Evolutionary conservation across 2,113 vertebrate genomes (phyloP), one percentile per base, ranked within the genome.

Genomic region (Eurypyga helias): DNA sequence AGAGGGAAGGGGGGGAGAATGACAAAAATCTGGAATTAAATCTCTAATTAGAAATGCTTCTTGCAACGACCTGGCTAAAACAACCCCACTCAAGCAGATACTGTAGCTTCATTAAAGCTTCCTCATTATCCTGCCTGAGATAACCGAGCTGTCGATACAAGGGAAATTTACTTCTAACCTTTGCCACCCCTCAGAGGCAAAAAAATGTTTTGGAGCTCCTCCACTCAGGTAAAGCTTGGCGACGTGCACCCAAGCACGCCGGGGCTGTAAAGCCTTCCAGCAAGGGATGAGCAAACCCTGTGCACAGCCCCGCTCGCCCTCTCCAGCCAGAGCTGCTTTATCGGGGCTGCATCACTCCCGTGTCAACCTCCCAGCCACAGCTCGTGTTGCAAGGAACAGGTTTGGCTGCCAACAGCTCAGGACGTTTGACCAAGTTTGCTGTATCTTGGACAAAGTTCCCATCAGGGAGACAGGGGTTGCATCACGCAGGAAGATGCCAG

Each of bases 71-170:
- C 60, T 29, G 62, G 75, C 86, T 69, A 14, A 54, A 36, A 73
- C 38, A 58, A 38, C 54, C 55, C 20, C 23, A 65, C 70, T 34
- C 62, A 25, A 29, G 36, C 61, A 66, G 89, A 78, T 38, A 52
- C 83, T 21, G 33, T 6, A n/a, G 80, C 25, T 93, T 77, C 87
- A 67, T 95, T 97, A 95, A 89, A 89, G 26, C 83, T 70, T 52
- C 73, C 77, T 93, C 83, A 13, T 84, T 87, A 82, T 12, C 89
- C 80, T 92, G 17, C 58, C 87, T 0, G 6, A 87, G 95, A 89
- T 67, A 95, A 81, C 67, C 2, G 2, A 90, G 69, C 61, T 84
- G 77, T 11, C 83, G 60, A 64, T 16, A 29, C 2, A 0, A 43
- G 31, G 43, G 28, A 92, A 89, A 73, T 79, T 80, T 55, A 84